These are phyloP conservation scores for Pangasianodon gigas DNA, from an alignment of 2,113 vertebrate species.

Conservation along the genomic window DNA sequence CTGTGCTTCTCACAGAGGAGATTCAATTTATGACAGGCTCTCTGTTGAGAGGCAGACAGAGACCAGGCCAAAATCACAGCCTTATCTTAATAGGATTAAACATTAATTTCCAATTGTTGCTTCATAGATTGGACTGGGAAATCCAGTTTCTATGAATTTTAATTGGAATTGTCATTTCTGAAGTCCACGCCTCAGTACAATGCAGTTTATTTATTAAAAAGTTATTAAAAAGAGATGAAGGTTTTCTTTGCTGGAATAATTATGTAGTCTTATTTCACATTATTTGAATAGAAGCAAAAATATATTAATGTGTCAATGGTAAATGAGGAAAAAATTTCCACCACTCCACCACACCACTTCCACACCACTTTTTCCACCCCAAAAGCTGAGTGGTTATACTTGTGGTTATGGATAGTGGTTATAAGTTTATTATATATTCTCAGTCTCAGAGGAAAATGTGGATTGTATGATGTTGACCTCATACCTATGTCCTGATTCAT, in stretches of 20 bases:
- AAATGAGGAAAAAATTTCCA: neutral
- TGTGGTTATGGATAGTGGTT: neutral
- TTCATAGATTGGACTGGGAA: conserved; percentile 40
- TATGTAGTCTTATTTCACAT: neutral
- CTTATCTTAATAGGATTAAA: conserved; percentile 62
- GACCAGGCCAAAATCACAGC: conserved; percentile 38
- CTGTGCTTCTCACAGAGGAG: conserved; percentile 41
- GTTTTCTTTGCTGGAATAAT: neutral
- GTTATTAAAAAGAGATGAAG: neutral
- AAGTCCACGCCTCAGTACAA: conserved; percentile 25
- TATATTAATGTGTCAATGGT: neutral
- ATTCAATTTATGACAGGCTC: conserved; percentile 49
- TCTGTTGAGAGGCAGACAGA: conserved; percentile 43
- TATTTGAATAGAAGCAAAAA: neutral
- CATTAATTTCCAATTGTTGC: conserved; percentile 55
- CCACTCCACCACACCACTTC: neutral
- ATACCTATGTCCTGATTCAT: neutral
- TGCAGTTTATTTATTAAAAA: conserved; percentile 41
- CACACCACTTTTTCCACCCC: neutral
- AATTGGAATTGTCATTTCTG: conserved; percentile 51
- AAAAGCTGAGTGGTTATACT: neutral
- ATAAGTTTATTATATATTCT: neutral
- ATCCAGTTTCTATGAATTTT: conserved; percentile 51
- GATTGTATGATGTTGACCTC: neutral
- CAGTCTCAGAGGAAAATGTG: neutral